A percentile compares a stretch with the other conserved stretches of the same genome.
Evolutionary conservation across 1,140 invertebrate genomes (phyloP).

Genomic region (Heliothis virescens): DNA sequence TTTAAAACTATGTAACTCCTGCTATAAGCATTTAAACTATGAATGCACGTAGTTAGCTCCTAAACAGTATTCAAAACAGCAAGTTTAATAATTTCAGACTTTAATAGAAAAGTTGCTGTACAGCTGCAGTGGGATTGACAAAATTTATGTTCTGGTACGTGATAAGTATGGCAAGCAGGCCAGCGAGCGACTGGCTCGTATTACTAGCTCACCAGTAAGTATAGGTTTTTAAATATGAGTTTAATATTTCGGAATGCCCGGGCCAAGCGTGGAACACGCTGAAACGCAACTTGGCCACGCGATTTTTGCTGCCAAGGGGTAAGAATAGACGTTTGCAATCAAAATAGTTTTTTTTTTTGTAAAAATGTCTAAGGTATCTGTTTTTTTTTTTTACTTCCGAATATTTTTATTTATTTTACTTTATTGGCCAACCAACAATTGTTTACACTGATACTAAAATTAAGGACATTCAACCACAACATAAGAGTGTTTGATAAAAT

Average conservation of each 20-base stretch:
- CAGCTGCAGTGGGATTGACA: slow-evolving; percentile 40
- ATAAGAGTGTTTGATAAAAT: no score
- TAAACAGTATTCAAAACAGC: slow-evolving; percentile 31
- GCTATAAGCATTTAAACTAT: neutral
- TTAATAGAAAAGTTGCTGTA: slow-evolving; percentile 43
- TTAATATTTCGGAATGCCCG: neutral
- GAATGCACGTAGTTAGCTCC: neutral
- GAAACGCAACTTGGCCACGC: no score
- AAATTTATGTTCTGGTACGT: slow-evolving; percentile 38
- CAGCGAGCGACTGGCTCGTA: slow-evolving; percentile 8
- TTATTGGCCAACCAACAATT: no score
- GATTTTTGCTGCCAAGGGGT: no score
- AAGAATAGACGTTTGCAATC: no score
- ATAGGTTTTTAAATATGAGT: slow-evolving; percentile 15
- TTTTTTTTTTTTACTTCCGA: no score
- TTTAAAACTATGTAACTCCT: neutral
- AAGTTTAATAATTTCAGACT: slow-evolving; percentile 39
- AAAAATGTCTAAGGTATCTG: no score
- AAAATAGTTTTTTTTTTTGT: no score
- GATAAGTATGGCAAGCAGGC: slow-evolving; percentile 23
- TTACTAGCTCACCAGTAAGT: slow-evolving; percentile 36
- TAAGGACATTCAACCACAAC: no score
- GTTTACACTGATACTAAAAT: no score
- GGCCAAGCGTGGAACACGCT: no score
- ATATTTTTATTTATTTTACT: no score